Conservation (phyloP, 2,113 vertebrate genomes). For the Cyprinodon brontotheroides region DNA sequence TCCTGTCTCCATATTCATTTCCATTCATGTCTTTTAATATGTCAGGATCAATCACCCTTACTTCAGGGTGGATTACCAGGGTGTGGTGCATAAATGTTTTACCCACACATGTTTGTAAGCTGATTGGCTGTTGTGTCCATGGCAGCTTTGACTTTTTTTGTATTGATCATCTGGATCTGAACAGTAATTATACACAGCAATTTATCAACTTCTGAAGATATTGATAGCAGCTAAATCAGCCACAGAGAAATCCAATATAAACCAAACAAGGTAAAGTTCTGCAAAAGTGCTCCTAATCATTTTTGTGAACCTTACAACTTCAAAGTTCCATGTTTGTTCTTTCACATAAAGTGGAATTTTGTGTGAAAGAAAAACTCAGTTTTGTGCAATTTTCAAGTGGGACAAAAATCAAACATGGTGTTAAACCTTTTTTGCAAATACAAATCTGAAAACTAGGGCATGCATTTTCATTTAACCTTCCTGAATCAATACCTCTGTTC, state of each 20-base stretch:
- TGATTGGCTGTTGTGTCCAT: slow-evolving; percentile 7
- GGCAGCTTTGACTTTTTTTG: slow-evolving; percentile 11
- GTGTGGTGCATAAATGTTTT: slow-evolving; percentile 12
- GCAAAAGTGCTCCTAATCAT: neutral
- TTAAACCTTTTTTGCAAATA: neutral
- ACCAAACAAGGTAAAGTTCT: slow-evolving; percentile 24
- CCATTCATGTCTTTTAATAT: slow-evolving; percentile 30
- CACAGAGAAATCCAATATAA: slow-evolving; percentile 12
- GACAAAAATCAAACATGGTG: neutral
- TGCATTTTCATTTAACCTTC: neutral
- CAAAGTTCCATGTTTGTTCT: neutral
- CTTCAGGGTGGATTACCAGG: slow-evolving; percentile 18
- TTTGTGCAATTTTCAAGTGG: neutral
- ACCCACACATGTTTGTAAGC: too few species aligned
- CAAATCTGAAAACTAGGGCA: neutral
- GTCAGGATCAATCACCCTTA: slow-evolving; percentile 45
- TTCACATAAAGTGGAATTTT: neutral
- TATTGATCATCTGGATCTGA: slow-evolving; percentile 41
- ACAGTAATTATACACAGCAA: slow-evolving; percentile 30
- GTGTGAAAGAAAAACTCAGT: neutral
- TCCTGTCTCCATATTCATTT: slow-evolving; percentile 47
- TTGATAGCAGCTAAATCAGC: slow-evolving; percentile 35
- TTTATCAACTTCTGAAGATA: slow-evolving; percentile 36
- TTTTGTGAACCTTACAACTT: neutral
- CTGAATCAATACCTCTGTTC: neutral